Conservation (phyloP, 2,113 vertebrate genomes). For the Heliornis fulica region DNA sequence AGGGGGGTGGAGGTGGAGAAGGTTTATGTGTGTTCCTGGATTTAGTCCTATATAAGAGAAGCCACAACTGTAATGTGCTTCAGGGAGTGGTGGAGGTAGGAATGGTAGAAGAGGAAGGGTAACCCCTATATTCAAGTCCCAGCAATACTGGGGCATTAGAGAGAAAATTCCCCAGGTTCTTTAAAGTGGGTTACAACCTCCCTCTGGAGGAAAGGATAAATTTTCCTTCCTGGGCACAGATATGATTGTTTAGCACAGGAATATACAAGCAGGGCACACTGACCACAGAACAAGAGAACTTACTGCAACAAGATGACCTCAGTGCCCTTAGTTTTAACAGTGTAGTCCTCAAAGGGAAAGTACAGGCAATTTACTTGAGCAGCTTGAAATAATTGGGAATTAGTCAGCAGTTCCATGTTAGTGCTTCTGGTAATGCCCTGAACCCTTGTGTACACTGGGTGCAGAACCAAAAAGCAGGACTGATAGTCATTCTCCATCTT, state of each 20-base stretch:
- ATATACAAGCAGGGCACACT: neutral
- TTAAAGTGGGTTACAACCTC: neutral
- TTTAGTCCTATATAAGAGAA: neutral
- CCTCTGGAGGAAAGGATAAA: neutral
- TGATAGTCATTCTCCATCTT: neutral
- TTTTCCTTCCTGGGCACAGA: neutral
- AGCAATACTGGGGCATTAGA: neutral
- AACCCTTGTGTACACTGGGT: neutral
- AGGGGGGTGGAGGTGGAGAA: neutral
- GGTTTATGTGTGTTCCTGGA: neutral
- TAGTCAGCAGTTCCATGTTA: neutral
- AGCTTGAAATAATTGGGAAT: neutral
- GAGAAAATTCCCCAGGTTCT: neutral
- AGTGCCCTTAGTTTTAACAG: neutral
- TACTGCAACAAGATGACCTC: neutral
- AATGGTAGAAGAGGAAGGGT: neutral
- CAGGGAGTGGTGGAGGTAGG: neutral
- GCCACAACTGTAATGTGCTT: neutral
- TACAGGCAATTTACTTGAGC: neutral
- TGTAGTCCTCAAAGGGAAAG: neutral
- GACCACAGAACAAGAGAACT: neutral
- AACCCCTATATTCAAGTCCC: neutral
- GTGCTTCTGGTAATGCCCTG: neutral
- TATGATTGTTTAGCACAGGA: neutral
- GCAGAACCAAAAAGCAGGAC: neutral